phyloP scores from a whole-genome alignment of 2,888 invertebrate genomes.

The Polyommatus icarus region DNA sequence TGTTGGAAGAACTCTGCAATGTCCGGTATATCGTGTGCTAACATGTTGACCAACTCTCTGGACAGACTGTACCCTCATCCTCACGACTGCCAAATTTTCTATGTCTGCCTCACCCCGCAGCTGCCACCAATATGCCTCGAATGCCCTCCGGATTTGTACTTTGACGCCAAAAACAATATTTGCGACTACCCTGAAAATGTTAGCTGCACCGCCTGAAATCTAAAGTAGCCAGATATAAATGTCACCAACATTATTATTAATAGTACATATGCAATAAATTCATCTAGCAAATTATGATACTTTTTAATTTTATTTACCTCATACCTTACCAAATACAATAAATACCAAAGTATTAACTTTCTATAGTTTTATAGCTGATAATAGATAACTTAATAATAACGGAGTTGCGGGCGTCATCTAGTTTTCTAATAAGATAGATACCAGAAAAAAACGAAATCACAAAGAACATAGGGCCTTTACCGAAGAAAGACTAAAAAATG shows the following conservation, averaged over 20 bases:
- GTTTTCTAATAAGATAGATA: too few relatives aligned
- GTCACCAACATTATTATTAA: background rate
- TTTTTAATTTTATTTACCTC: background rate
- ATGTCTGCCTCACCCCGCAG: constrained; percentile 43
- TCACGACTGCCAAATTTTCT: constrained; percentile 47
- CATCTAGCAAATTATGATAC: background rate
- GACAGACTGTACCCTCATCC: constrained; percentile 41
- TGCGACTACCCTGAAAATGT: constrained; percentile 38
- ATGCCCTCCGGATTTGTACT: constrained; percentile 42
- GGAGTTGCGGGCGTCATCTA: too few relatives aligned
- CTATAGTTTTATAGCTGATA: too few relatives aligned
- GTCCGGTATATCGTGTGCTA: constrained; percentile 46
- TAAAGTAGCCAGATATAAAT: background rate
- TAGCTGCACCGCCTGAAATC: constrained; percentile 32
- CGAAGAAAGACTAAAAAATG: too few relatives aligned
- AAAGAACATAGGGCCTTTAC: too few relatives aligned
- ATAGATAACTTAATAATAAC: too few relatives aligned
- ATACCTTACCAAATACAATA: too few relatives aligned
- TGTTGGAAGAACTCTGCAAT: constrained; percentile 44
- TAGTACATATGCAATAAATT: constrained; percentile 2
- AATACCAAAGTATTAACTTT: too few relatives aligned
- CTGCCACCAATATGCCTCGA: constrained; percentile 44
- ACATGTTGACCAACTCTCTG: constrained; percentile 18
- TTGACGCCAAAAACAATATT: constrained; percentile 38
- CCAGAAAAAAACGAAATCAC: too few relatives aligned